A percentile compares a stretch with the other conserved stretches of the same genome.
Evolutionary conservation across 2,797 vertebrate species (phyloP).

Genomic region (Lepilemur septentrionalis): DNA sequence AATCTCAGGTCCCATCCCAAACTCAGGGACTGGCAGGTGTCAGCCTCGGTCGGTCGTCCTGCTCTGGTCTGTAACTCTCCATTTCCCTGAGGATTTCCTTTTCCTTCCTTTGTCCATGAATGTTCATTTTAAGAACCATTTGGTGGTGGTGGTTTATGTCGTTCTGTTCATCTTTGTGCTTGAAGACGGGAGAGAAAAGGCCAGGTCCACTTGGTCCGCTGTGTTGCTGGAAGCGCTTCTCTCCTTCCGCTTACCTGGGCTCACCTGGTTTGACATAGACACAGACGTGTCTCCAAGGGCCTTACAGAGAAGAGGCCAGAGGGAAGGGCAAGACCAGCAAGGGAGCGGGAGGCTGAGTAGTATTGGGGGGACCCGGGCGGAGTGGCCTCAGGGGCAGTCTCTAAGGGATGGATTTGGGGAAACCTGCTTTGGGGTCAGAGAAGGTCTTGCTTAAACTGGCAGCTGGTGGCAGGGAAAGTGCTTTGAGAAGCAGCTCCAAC

Average conservation of each 20-base stretch:
- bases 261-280: not conserved
- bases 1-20: not conserved
- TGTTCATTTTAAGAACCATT: not conserved
- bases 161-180: not conserved
- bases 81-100: no score
- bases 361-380: fast-evolving
- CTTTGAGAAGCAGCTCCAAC: not conserved
- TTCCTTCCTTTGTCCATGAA: not conserved
- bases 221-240: not conserved
- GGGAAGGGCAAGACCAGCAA: fast-evolving
- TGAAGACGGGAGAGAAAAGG: not conserved
- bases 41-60: not conserved
- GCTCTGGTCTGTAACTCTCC: not conserved
- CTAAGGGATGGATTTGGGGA: not conserved
- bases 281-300: not conserved
- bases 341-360: no score
- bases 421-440: not conserved
- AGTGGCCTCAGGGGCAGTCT: no score
- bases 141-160: not conserved
- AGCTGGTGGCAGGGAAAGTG: not conserved
- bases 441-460: not conserved
- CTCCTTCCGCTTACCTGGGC: not conserved
- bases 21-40: no score
- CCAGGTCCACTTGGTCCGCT: no score
- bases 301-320: not conserved